These are phyloP conservation scores for Tiaroga cobitis DNA, from an alignment of 2,797 vertebrate species.

Conservation along the genomic window DNA sequence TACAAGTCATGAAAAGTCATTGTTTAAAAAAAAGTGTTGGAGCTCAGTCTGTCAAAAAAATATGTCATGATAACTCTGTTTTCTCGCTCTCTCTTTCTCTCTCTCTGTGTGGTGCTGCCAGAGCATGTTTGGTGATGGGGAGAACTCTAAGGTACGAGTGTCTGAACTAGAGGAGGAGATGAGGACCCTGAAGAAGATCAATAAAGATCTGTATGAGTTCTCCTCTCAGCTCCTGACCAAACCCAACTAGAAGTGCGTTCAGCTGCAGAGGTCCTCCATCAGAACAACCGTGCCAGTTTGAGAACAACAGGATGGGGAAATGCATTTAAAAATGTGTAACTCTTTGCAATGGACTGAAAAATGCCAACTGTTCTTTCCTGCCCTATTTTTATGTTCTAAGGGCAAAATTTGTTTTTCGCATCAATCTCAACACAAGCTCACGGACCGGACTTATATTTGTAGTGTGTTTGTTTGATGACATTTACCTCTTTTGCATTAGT, in stretches of 20 bases:
- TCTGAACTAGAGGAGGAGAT: conserved; percentile 93
- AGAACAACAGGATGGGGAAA: background rate
- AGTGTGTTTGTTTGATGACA: background rate
- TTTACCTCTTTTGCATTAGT: conserved; percentile 16
- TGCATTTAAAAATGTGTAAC: background rate
- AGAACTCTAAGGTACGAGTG: conserved; percentile 88
- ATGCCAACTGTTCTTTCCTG: background rate
- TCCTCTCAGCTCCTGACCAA: conserved; percentile 90
- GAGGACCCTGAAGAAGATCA: conserved; percentile 90
- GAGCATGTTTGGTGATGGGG: conserved; percentile 88
- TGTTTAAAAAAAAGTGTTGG: background rate
- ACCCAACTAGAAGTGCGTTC: conserved; percentile 67
- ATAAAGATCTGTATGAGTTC: conserved; percentile 95
- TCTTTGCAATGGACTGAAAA: conserved; percentile 7
- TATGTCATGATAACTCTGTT: background rate
- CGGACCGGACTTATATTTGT: background rate
- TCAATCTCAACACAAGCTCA: background rate
- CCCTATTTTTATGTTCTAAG: background rate
- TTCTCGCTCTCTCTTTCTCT: background rate
- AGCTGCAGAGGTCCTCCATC: background rate
- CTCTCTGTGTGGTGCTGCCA: conserved; percentile 58
- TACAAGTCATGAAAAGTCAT: background rate
- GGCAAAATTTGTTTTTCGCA: background rate
- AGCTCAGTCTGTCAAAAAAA: conserved; percentile 26
- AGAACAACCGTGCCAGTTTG: background rate